Percentiles rank a stretch among this genome's conserved stretches.
Evolutionary conservation across 2,113 vertebrate genomes (phyloP).

Genomic region (Acrocephalus arundinaceus): DNA sequence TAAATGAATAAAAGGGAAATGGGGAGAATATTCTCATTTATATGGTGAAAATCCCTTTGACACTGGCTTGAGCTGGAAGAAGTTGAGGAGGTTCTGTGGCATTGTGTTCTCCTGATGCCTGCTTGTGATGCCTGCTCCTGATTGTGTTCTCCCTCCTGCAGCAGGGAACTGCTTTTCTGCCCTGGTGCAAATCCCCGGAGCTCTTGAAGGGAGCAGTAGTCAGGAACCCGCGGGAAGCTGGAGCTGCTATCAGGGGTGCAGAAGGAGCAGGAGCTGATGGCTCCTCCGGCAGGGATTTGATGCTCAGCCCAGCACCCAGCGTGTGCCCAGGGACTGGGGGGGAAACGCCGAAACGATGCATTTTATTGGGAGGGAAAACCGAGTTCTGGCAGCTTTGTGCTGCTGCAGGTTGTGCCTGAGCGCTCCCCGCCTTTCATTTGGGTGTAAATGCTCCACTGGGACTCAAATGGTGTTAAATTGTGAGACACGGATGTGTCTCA

Average conservation of each 20-base stretch:
- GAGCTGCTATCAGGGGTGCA: accelerated
- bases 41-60: accelerated
- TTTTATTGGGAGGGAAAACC: neutral
- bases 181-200: no score
- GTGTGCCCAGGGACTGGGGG: accelerated
- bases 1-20: neutral
- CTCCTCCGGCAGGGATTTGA: accelerated
- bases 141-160: no score
- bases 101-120: neutral
- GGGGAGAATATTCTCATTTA: neutral
- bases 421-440: accelerated
- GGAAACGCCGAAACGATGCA: neutral
- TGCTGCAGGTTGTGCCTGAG: neutral
- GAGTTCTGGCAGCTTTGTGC: neutral
- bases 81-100: neutral
- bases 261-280: neutral
- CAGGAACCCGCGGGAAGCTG: neutral
- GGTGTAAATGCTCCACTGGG: neutral
- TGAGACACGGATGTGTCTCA: accelerated
- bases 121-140: no score
- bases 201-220: no score
- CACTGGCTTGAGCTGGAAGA: neutral
- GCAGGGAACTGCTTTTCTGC: no score
- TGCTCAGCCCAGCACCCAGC: neutral
- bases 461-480: accelerated